A percentile compares a stretch with the other conserved stretches of the same genome.
Conservation (phyloP, 2,888 invertebrate species). For the Physocephala rufipes region DNA sequence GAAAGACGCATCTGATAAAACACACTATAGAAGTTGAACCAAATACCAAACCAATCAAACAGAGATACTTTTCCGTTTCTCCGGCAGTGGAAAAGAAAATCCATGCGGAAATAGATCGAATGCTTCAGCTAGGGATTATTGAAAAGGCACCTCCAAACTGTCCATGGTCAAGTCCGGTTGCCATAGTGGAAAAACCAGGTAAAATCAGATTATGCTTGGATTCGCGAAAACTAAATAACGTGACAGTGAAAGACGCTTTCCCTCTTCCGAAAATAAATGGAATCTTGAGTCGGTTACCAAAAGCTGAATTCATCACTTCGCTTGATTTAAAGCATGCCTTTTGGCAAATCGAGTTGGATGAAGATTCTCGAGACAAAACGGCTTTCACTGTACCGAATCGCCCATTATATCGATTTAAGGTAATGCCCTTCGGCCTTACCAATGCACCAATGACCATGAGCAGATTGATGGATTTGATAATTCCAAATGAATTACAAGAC, state of each 20-base stretch:
- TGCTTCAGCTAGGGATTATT: conserved; percentile 50
- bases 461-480: conserved; percentile 36
- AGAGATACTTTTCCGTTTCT: conserved; percentile 39
- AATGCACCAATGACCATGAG: conserved; percentile 38
- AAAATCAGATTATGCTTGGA: conserved; percentile 50
- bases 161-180: conserved; percentile 50
- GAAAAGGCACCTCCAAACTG: conserved; percentile 45
- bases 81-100: conserved; percentile 38
- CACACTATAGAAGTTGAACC: conserved; percentile 41
- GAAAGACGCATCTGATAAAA: conserved; percentile 36
- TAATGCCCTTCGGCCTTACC: conserved; percentile 36
- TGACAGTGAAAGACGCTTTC: conserved; percentile 44
- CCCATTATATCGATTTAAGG: conserved; percentile 37
- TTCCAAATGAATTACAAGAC: conserved; percentile 26
- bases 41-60: conserved; percentile 36
- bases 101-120: conserved; percentile 48
- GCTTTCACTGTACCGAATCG: conserved; percentile 39
- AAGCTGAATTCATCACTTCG: no score
- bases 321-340: no score
- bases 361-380: conserved; percentile 31
- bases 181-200: conserved; percentile 47
- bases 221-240: conserved; percentile 49
- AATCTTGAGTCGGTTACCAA: no score
- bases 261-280: conserved; percentile 38
- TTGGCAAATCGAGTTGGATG: conserved; percentile 38